These are phyloP conservation scores for Timema podura DNA, from an alignment of 2,888 invertebrate genomes.

Conservation along the genomic window DNA sequence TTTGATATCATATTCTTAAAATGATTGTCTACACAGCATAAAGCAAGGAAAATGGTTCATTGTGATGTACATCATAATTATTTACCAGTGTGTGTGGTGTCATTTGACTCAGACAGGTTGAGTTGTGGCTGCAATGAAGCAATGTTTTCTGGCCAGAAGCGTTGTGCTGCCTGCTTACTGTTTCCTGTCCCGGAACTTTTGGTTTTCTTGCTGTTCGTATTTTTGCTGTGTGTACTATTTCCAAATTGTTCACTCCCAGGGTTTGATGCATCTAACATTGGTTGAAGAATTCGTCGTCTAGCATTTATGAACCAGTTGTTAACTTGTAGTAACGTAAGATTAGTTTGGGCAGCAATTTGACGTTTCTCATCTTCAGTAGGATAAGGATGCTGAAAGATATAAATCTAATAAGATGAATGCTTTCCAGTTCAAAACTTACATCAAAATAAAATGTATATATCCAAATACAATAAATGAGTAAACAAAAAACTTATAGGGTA, in stretches of 20 bases:
- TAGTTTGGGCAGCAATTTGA: conserved; percentile 82
- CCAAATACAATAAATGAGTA: too few species aligned
- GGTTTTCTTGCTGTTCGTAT: conserved; percentile 52
- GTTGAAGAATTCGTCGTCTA: conserved; percentile 82
- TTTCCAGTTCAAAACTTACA: too few species aligned
- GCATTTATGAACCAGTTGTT: conserved; percentile 96
- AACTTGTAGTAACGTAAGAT: conserved; percentile 82
- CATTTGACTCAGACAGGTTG: conserved; percentile 24
- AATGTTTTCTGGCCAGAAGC: conserved; percentile 72
- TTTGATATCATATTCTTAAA: too few species aligned
- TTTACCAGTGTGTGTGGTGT: conserved; percentile 25
- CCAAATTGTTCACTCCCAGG: conserved; percentile 38
- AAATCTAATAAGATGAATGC: not conserved
- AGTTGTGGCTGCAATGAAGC: conserved; percentile 56
- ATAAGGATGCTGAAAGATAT: conserved; percentile 75
- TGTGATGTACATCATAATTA: not conserved
- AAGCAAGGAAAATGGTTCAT: too few species aligned
- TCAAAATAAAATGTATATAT: too few species aligned
- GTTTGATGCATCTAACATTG: conserved; percentile 78
- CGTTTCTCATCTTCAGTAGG: conserved; percentile 94
- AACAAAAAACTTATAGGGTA: too few species aligned
- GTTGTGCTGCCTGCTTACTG: conserved; percentile 56
- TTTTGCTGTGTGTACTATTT: conserved; percentile 43
- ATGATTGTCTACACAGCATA: too few species aligned
- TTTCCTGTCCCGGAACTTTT: conserved; percentile 38